Evolutionary conservation across 2,797 vertebrate genomes (phyloP), one percentile per base, ranked within the genome.

Genomic region (Macrochelys suwanniensis): DNA sequence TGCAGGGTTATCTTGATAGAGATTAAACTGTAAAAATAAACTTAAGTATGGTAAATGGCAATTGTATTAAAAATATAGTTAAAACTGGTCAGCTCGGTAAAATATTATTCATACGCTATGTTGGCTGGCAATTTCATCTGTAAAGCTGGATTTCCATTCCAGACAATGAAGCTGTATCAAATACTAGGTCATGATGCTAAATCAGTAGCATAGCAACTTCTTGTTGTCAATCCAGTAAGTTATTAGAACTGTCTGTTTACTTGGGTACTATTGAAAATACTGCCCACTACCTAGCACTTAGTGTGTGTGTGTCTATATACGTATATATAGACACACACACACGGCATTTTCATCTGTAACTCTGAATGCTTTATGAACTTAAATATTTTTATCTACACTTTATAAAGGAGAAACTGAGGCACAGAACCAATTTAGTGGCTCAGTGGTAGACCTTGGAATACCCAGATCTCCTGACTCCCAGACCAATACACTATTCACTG

Each of bases 181-280:
- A 28, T 2, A 54, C 82, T 50, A 80, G 94, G 37, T 50, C 85
- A 81, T 88, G 83, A 53, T 1, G 0, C 74, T 89, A 87, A 84
- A 94, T 77, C 85, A 88, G 80, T 31, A 80, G 15, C 76, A 87
- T 31, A 49, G 15, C 26, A 77, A 81, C 45, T 91, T 83, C 80
- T 93, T 94, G n/a, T 82, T 91, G 74, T 81, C 49, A 82, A 61
- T 33, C n/a, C 82, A 54, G 31, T 37, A 79, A 78, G 3, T 3
- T 77, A 57, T 87, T 37, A 61, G 80, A 42, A 80, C 87, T 84
- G 92, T 85, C 50, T 86, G 92, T 92, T 89, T 71, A 71, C 82
- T 89, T 97, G 85, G 77, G 7, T 49, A 77, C 31, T 49, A 77
- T 4, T 49, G 68, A 89, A 78, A 21, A 42, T 28, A 21, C 1